phyloP scores from a whole-genome alignment of 1,140 invertebrate species.

The Akabosia matsudoensis region DNA sequence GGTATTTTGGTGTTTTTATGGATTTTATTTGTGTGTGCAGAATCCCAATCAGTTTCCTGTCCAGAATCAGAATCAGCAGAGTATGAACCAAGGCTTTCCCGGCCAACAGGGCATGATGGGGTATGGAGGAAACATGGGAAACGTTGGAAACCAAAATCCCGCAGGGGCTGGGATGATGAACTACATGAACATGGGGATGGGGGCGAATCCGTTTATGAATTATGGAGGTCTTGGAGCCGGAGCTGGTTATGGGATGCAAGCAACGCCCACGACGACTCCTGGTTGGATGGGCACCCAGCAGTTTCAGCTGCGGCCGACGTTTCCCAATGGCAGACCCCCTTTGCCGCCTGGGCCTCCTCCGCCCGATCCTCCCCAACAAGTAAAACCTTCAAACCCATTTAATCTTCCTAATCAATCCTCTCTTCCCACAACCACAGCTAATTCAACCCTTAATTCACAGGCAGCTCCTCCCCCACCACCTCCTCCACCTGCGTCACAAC shows the following conservation, averaged over 20 bases:
- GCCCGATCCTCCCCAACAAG: slow-evolving; percentile 17
- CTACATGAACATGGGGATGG: background rate
- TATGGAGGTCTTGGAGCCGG: slow-evolving; percentile 1
- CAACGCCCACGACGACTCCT: background rate
- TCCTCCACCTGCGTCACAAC: slow-evolving; percentile 18
- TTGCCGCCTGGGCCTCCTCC: slow-evolving; percentile 32
- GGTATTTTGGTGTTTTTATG: background rate
- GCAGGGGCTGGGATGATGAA: background rate
- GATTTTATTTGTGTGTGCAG: background rate
- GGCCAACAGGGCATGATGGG: background rate
- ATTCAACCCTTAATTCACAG: background rate
- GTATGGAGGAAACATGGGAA: background rate
- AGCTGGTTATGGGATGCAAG: background rate
- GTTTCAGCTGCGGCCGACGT: background rate
- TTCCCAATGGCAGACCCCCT: slow-evolving; percentile 16
- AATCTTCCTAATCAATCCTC: background rate
- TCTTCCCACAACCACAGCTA: background rate
- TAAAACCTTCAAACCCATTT: background rate
- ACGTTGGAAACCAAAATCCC: background rate
- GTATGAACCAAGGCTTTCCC: background rate
- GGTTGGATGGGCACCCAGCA: background rate
- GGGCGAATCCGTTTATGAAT: background rate
- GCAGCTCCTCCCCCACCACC: slow-evolving; percentile 17
- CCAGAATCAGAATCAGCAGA: background rate
- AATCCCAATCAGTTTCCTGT: slow-evolving; percentile 4